Percentiles rank a stretch among this genome's conserved stretches.
phyloP scores from a whole-genome alignment of 2,888 invertebrate genomes.

The Drosophila austrosaltans region DNA sequence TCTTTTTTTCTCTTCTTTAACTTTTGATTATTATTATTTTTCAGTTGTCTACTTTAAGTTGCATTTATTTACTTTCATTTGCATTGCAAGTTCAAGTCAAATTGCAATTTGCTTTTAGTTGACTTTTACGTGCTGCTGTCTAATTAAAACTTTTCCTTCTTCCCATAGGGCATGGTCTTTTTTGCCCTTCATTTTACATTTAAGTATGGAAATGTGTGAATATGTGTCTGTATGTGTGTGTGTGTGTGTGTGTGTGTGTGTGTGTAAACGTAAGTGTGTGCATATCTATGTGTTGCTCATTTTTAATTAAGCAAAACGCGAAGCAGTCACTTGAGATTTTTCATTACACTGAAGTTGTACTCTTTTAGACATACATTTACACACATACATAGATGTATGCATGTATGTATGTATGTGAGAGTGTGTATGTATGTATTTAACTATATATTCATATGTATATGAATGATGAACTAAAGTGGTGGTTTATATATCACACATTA shows the following conservation, averaged over 20 bases:
- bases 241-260: conserved; percentile 21
- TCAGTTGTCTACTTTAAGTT: conserved; percentile 38
- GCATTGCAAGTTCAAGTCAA: conserved; percentile 58
- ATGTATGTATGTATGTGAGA: not conserved
- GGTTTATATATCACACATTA: too few relatives aligned
- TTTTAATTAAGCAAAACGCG: conserved; percentile 76
- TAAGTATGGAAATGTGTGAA: conserved; percentile 10
- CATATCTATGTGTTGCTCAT: conserved; percentile 58
- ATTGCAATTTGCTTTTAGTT: conserved; percentile 63
- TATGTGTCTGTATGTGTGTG: conserved; percentile 17
- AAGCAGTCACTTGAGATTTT: conserved; percentile 69
- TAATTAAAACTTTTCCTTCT: conserved; percentile 69
- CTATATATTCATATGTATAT: not conserved
- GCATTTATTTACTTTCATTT: conserved; percentile 46
- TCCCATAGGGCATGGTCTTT: conserved; percentile 36
- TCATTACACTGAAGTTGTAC: conserved; percentile 55
- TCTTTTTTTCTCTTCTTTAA: conserved; percentile 1
- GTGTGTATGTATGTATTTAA: not conserved
- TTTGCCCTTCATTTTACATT: conserved; percentile 1
- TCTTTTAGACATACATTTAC: conserved; percentile 9
- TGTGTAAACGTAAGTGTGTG: conserved; percentile 30
- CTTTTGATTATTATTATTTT: conserved; percentile 9
- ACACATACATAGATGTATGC: conserved; percentile 12
- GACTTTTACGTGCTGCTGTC: conserved; percentile 68
- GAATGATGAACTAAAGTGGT: not conserved